These are phyloP conservation scores for Genyomyrus donnyi DNA, from an alignment of 2,113 vertebrate species.

Conservation along the genomic window DNA sequence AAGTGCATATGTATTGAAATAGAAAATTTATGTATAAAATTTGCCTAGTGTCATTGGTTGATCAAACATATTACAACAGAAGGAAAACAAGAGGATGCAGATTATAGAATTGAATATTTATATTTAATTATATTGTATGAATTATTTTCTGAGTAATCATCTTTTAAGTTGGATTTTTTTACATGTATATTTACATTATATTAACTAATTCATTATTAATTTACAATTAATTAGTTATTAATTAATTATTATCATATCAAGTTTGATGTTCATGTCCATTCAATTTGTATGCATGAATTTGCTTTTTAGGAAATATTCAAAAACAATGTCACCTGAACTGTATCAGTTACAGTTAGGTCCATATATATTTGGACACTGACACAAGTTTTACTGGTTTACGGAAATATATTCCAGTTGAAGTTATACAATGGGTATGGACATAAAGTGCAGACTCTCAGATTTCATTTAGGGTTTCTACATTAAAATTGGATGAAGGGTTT, in stretches of 20 bases:
- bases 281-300: neutral
- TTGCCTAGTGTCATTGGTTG: neutral
- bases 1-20: neutral
- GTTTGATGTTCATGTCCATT: neutral
- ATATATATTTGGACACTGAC: too few relatives aligned
- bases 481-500: too few relatives aligned
- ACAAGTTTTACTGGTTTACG: too few relatives aligned
- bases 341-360: neutral
- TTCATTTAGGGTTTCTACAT: too few relatives aligned
- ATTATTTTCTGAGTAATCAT: neutral
- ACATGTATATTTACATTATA: neutral
- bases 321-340: neutral
- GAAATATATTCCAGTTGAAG: too few relatives aligned
- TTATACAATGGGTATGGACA: too few relatives aligned
- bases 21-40: neutral
- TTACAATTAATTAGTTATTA: neutral
- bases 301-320: neutral
- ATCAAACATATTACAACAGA: neutral
- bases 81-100: neutral
- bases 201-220: neutral
- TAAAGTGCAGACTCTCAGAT: too few relatives aligned
- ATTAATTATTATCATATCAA: neutral
- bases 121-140: neutral
- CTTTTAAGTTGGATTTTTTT: neutral
- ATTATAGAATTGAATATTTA: neutral